A percentile compares a stretch with the other conserved stretches of the same genome.
Conservation (phyloP, 2,888 invertebrate species). For the Andrena minutula region DNA sequence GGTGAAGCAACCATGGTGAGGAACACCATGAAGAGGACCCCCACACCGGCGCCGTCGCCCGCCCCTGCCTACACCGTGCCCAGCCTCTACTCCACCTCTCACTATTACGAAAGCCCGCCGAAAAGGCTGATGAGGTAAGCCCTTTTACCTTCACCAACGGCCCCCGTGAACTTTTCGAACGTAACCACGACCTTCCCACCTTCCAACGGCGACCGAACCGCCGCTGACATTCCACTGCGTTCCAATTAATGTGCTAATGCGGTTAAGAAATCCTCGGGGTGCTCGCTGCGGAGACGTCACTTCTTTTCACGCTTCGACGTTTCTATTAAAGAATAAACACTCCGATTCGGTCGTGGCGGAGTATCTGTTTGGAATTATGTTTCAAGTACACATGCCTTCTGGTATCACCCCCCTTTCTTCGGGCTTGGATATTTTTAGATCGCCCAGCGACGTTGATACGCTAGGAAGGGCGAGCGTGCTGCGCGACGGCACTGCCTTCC, state of each 20-base stretch:
- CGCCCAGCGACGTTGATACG: slow-evolving; percentile 82
- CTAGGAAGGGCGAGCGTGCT: slow-evolving; percentile 88
- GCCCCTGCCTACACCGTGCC: slow-evolving; percentile 80
- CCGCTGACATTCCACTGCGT: slow-evolving; percentile 6
- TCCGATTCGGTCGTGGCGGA: not conserved
- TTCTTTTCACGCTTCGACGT: too few relatives aligned
- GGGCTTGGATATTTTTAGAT: slow-evolving; percentile 70
- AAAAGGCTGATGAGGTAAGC: slow-evolving; percentile 83
- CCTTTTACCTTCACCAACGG: slow-evolving; percentile 42
- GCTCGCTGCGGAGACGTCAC: too few relatives aligned
- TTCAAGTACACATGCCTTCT: not conserved
- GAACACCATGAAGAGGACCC: slow-evolving; percentile 79
- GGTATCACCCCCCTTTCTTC: slow-evolving; percentile 9
- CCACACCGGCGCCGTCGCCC: slow-evolving; percentile 80
- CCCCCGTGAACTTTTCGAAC: slow-evolving; percentile 27
- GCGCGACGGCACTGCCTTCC: slow-evolving; percentile 87
- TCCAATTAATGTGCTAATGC: slow-evolving; percentile 11
- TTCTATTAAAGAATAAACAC: not conserved
- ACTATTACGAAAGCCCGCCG: slow-evolving; percentile 82
- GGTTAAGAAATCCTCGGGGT: too few relatives aligned
- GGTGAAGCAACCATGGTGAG: slow-evolving; percentile 75
- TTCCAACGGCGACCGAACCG: slow-evolving; percentile 31
- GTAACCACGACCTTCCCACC: slow-evolving; percentile 31
- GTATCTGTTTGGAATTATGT: not conserved
- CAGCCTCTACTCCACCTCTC: slow-evolving; percentile 78